Conservation (phyloP, 2,113 vertebrate genomes). For the Neodontobutis hainanensis region DNA sequence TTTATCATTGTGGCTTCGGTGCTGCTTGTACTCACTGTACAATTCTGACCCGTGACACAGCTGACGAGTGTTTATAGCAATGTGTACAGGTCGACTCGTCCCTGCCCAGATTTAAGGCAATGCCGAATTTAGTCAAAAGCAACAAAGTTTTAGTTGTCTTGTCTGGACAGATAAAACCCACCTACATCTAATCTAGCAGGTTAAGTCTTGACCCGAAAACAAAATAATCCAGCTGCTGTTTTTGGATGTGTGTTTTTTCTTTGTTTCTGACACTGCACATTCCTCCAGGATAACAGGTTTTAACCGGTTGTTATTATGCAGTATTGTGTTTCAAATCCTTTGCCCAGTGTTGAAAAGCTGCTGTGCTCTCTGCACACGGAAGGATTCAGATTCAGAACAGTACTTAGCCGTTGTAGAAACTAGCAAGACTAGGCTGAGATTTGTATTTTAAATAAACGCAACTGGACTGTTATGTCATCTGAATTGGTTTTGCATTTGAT, state of each 20-base stretch:
- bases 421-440: not conserved
- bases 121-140: slow-evolving; percentile 37
- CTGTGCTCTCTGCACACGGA: slow-evolving; percentile 38
- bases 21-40: slow-evolving; percentile 20
- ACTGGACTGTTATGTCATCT: slow-evolving; percentile 16
- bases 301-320: slow-evolving; percentile 58
- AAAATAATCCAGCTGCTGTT: slow-evolving; percentile 58
- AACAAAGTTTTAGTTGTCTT: slow-evolving; percentile 32
- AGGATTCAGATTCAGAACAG: slow-evolving; percentile 41
- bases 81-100: slow-evolving; percentile 12
- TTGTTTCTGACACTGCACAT: slow-evolving; percentile 71
- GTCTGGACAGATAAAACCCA: slow-evolving; percentile 29
- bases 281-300: slow-evolving; percentile 70
- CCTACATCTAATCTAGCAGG: slow-evolving; percentile 65
- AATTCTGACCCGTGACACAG: slow-evolving; percentile 16
- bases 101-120: slow-evolving; percentile 1
- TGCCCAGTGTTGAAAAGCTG: slow-evolving; percentile 35
- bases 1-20: slow-evolving; percentile 51
- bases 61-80: slow-evolving; percentile 15
- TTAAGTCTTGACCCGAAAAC: slow-evolving; percentile 43
- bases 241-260: slow-evolving; percentile 59
- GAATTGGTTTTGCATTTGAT: not conserved
- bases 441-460: slow-evolving; percentile 9
- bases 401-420: slow-evolving; percentile 12
- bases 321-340: slow-evolving; percentile 67